A percentile compares a stretch with the other conserved stretches of the same genome.
These are phyloP conservation scores for Leptonema lineaticorne DNA, from an alignment of 1,140 invertebrate species.

Conservation along the genomic window DNA sequence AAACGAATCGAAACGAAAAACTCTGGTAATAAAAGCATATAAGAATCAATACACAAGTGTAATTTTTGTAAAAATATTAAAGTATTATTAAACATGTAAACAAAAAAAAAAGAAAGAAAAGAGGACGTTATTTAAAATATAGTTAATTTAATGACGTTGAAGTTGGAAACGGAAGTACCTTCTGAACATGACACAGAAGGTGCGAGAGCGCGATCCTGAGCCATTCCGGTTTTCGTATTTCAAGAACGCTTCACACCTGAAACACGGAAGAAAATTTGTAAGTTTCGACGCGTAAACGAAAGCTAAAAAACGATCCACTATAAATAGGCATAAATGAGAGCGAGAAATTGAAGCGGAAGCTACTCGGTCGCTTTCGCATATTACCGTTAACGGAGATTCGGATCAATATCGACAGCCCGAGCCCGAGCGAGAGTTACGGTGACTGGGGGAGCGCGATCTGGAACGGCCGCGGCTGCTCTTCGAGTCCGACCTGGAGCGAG, in stretches of 20 bases:
- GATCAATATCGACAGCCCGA: slow-evolving; percentile 27
- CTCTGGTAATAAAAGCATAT: too few species aligned
- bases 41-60: too few species aligned
- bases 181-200: slow-evolving; percentile 18
- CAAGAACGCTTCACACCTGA: background rate
- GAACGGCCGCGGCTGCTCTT: slow-evolving; percentile 54
- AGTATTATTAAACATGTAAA: background rate
- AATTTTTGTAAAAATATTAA: too few species aligned
- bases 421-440: slow-evolving; percentile 51
- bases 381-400: background rate
- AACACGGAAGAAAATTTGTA: background rate
- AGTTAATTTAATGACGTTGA: background rate
- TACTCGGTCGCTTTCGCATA: too few species aligned
- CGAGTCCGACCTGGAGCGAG: slow-evolving; percentile 51
- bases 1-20: too few species aligned
- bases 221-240: too few species aligned
- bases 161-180: slow-evolving; percentile 24
- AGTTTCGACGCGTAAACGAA: too few species aligned
- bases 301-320: too few species aligned
- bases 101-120: background rate
- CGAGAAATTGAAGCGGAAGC: too few species aligned
- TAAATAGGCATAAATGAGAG: too few species aligned
- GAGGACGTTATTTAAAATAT: background rate
- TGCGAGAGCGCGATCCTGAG: background rate
- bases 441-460: slow-evolving; percentile 47